phyloP scores from a whole-genome alignment of 2,797 vertebrate species.

The Pseudochirops corinnae region DNA sequence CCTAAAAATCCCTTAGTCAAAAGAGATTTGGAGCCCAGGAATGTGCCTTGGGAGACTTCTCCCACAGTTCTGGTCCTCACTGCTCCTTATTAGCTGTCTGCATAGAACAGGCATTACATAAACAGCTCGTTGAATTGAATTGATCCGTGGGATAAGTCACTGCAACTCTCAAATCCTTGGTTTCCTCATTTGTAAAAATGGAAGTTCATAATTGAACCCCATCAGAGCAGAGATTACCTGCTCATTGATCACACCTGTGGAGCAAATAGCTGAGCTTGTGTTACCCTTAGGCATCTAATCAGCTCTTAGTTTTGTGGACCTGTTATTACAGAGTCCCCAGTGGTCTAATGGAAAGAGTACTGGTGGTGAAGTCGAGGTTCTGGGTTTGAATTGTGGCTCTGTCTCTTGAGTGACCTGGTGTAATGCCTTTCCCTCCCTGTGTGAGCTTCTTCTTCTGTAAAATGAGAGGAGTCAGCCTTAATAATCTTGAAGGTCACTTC shows the following conservation, averaged over 20 bases:
- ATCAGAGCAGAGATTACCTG: neutral
- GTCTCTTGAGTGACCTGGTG: neutral
- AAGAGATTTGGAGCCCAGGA: neutral
- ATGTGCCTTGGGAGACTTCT: neutral
- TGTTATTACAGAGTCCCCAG: neutral
- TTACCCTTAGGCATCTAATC: neutral
- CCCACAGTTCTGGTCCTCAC: neutral
- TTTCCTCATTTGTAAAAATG: constrained; percentile 16
- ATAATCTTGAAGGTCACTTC: neutral
- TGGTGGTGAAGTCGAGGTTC: neutral
- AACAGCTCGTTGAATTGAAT: neutral
- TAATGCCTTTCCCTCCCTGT: neutral
- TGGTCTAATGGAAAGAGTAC: neutral
- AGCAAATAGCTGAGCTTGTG: neutral
- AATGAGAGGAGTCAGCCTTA: neutral
- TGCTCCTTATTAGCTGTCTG: neutral
- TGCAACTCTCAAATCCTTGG: neutral
- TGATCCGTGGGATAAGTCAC: neutral
- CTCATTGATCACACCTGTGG: constrained; percentile 22
- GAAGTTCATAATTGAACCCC: neutral
- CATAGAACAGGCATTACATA: neutral
- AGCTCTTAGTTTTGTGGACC: neutral
- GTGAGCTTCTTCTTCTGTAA: neutral
- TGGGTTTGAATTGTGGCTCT: neutral
- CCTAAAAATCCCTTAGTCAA: neutral